phyloP scores from a whole-genome alignment of 2,888 invertebrate genomes.

The Ormyrus rosae region DNA sequence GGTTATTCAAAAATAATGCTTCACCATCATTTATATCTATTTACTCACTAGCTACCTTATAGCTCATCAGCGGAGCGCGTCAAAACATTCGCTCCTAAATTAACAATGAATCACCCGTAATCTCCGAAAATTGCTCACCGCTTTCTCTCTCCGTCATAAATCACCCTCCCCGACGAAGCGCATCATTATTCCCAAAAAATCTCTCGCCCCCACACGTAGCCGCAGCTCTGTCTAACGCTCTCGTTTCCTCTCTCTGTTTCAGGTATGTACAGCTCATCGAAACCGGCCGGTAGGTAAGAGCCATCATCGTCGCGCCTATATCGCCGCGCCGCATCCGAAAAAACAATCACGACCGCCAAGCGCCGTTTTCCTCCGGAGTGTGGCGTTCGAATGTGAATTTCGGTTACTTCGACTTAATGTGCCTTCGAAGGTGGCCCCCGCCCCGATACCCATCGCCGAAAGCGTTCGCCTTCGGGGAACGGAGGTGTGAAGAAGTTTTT shows the following conservation, averaged over 20 bases:
- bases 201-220: neutral
- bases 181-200: conserved; percentile 21
- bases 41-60: no score
- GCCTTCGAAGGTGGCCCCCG: no score
- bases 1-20: no score
- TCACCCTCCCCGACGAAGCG: neutral
- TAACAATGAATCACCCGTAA: no score
- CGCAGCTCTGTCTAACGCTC: conserved; percentile 18
- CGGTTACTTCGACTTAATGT: no score
- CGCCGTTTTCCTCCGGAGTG: conserved; percentile 13
- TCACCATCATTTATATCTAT: no score
- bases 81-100: no score
- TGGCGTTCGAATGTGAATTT: no score
- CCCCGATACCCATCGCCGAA: no score
- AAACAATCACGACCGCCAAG: conserved; percentile 46
- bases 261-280: conserved; percentile 44
- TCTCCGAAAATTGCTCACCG: neutral
- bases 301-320: conserved; percentile 11
- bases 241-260: conserved; percentile 47
- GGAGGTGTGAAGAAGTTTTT: no score
- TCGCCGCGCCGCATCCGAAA: conserved; percentile 31
- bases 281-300: conserved; percentile 34
- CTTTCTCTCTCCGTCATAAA: neutral
- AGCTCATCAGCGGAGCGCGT: no score
- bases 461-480: no score